These are phyloP conservation scores for Nematolebias whitei DNA, from an alignment of 2,113 vertebrate species.

Conservation along the genomic window DNA sequence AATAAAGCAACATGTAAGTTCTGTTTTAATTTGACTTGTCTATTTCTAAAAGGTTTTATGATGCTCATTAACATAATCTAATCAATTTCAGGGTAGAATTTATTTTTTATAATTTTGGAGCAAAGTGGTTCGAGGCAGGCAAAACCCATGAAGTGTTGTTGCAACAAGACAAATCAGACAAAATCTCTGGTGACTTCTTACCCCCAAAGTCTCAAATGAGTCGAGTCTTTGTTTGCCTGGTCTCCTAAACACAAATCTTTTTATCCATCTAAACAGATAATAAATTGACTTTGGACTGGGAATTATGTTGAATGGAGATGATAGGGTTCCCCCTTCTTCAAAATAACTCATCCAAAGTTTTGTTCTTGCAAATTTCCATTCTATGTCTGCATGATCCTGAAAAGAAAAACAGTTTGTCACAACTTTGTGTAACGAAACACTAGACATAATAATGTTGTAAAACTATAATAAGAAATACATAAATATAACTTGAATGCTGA, in stretches of 20 bases:
- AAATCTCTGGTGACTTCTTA: constrained; percentile 70
- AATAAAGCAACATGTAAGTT: not conserved
- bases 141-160: not conserved
- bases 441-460: constrained; percentile 2
- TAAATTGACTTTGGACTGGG: constrained; percentile 94
- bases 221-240: constrained; percentile 82
- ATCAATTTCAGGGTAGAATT: not conserved
- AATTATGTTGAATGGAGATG: constrained; percentile 96
- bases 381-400: constrained; percentile 97
- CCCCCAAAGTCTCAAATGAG: constrained; percentile 91
- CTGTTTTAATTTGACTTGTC: not conserved
- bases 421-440: not conserved
- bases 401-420: constrained; percentile 30
- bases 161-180: not conserved
- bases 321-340: constrained; percentile 96
- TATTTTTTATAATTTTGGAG: not conserved
- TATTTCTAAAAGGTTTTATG: constrained; percentile 9
- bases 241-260: constrained; percentile 84
- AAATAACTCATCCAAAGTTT: constrained; percentile 99
- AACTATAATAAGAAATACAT: not conserved
- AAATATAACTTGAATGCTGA: too few species aligned
- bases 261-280: constrained; percentile 89
- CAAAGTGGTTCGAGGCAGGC: not conserved
- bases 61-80: constrained; percentile 3
- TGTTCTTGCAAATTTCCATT: constrained; percentile 99